Conservation (phyloP, 2,113 vertebrate species). For the Oriolus oriolus region DNA sequence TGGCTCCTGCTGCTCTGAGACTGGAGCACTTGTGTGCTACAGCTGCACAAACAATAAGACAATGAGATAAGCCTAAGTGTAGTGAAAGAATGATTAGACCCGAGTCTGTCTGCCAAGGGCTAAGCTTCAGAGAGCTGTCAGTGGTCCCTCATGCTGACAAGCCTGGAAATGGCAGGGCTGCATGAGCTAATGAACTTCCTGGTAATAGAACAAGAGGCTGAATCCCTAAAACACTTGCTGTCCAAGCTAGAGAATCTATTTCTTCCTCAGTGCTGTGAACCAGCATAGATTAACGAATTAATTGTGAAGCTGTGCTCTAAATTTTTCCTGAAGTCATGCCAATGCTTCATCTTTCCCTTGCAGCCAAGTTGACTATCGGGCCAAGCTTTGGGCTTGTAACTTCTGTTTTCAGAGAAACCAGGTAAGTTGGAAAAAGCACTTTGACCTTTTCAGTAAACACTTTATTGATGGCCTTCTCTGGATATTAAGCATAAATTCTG, state of each 20-base stretch:
- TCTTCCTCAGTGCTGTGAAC: neutral
- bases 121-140: neutral
- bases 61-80: neutral
- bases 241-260: neutral
- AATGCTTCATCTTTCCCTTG: neutral
- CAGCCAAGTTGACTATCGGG: constrained; percentile 95
- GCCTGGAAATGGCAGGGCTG: neutral
- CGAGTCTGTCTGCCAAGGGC: neutral
- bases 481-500: neutral
- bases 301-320: neutral
- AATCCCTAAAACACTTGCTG: neutral
- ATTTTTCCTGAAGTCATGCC: neutral
- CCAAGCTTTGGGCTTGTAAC: constrained; percentile 98
- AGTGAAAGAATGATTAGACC: neutral
- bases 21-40: neutral
- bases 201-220: neutral
- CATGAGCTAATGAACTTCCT: neutral
- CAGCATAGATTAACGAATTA: neutral
- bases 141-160: neutral
- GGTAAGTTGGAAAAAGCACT: constrained; percentile 67
- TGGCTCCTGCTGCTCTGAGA: neutral
- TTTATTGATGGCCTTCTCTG: neutral
- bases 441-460: neutral
- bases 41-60: neutral
- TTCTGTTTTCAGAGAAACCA: constrained; percentile 98